Conservation (phyloP, 23 tunicate species). For the Halocynthia roretzi region DNA sequence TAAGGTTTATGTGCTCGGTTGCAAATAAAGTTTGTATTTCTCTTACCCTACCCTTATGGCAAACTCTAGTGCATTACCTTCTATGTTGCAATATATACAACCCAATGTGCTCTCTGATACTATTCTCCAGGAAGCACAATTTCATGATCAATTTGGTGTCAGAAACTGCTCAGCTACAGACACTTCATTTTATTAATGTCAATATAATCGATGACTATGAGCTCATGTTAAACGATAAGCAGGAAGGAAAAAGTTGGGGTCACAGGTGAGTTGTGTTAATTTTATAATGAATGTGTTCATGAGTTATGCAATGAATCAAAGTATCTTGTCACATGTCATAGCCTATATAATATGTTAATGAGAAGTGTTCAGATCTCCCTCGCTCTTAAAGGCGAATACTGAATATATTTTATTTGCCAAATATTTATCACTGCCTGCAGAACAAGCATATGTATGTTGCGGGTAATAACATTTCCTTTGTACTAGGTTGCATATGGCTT, state of each 20-base stretch:
- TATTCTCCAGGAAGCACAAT: slow-evolving; percentile 34
- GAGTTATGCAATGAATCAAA: not conserved
- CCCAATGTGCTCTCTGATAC: no score
- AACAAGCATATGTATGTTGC: not conserved
- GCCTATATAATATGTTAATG: no score
- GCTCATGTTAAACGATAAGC: slow-evolving; percentile 78
- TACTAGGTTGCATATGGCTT: slow-evolving; percentile 70
- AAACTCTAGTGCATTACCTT: no score
- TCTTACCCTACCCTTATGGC: no score
- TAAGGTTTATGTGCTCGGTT: not conserved
- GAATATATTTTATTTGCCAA: no score
- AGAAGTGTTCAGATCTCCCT: no score
- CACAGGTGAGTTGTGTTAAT: slow-evolving; percentile 39
- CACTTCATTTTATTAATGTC: slow-evolving; percentile 74
- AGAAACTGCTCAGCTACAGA: slow-evolving; percentile 71
- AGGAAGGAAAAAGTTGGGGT: slow-evolving; percentile 74
- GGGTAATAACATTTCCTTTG: not conserved
- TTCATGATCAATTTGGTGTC: slow-evolving; percentile 71
- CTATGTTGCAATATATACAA: no score
- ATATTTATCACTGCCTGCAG: not conserved
- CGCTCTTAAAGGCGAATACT: no score
- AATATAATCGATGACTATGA: slow-evolving; percentile 59
- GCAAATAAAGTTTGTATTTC: no score
- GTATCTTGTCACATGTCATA: no score
- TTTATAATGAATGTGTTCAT: not conserved